Conservation (phyloP, 2,797 vertebrate genomes). For the Takifugu rubripes region DNA sequence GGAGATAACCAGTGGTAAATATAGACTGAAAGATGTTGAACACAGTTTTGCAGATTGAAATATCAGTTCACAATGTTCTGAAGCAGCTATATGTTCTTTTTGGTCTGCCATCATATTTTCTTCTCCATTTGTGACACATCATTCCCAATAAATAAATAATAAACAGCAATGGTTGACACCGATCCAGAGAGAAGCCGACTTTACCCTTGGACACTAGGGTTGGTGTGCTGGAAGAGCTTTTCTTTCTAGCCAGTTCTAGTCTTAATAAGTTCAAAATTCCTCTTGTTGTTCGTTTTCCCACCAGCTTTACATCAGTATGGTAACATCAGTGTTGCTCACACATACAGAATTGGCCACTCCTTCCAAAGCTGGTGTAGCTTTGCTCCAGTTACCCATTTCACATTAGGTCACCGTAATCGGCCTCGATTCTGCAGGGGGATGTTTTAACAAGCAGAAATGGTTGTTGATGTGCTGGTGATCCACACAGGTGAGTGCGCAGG, state of each 20-base stretch:
- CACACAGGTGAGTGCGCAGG: slow-evolving; percentile 6
- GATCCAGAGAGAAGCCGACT: slow-evolving; percentile 42
- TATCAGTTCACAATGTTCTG: too few relatives aligned
- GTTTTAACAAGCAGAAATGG: slow-evolving; percentile 30
- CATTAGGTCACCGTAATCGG: slow-evolving; percentile 55
- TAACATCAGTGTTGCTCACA: too few relatives aligned
- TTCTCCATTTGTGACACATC: slow-evolving; percentile 4
- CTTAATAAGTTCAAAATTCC: slow-evolving; percentile 2
- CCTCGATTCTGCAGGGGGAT: slow-evolving; percentile 31
- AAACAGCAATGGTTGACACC: slow-evolving; percentile 40
- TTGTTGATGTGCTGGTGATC: slow-evolving; percentile 16
- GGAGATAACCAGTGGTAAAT: too few relatives aligned
- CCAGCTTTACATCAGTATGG: too few relatives aligned
- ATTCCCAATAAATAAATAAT: slow-evolving; percentile 9
- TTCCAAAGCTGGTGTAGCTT: slow-evolving; percentile 12
- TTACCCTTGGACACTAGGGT: slow-evolving; percentile 35
- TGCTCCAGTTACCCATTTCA: slow-evolving; percentile 64
- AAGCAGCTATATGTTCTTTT: too few relatives aligned
- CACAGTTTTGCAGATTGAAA: too few relatives aligned
- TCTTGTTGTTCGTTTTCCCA: slow-evolving; percentile 3
- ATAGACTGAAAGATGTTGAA: too few relatives aligned
- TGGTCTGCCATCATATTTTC: neutral
- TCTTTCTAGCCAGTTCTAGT: slow-evolving; percentile 37
- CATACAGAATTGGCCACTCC: slow-evolving; percentile 56
- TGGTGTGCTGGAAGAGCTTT: slow-evolving; percentile 45